Evolutionary conservation across 2,888 invertebrate genomes (phyloP), one percentile per base, ranked within the genome.

Genomic region (Merodon equestris): DNA sequence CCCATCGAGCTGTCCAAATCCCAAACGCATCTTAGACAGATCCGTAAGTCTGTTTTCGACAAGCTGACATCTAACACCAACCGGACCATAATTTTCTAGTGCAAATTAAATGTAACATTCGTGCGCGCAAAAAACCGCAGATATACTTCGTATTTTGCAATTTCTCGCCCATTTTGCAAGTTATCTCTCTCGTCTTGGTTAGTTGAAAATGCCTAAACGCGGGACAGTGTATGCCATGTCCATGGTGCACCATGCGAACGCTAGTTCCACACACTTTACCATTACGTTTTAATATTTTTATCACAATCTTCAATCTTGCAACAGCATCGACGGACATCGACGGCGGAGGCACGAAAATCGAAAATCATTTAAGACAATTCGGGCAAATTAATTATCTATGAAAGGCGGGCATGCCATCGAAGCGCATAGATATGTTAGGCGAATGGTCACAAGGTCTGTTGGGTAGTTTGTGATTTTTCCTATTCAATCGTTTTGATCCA

Each of bases 371-470:
- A 47, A 79, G 73, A 79, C 79, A 79, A 79, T 79, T 79, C 79
- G 64, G 79, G 74, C 79, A 74, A 74, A 74, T 79, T 79, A 79
- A 79, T 74, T 79, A 74, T 76, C 64, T 74, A 38, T 45, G 54
- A 74, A 79, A 74, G 79, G 79, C 74, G 79, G 27, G 64, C 79
- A 79, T 79, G 40, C 79, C 79, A 70, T 79, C 74, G 79, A 53
- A 56, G 79, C 68, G 58, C 68, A 61, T 47, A 51, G 66, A 54
- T 58, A 48, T 56, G 50, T 58, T 64, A 38, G 60, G 38, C 68
- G 68, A 79, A 79, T 68, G 56, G 56, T 74, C 64, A 79, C 79
- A 79, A 79, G 79, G 79, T 64, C 79, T 74, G 50, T 53, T 64
- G 64, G 79, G 63, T 79, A 58, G 72, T 57, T 63, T 68, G 36